Base-by-base conservation (phyloP, 2,113 vertebrate species). In the Myotis davidii region DNA sequence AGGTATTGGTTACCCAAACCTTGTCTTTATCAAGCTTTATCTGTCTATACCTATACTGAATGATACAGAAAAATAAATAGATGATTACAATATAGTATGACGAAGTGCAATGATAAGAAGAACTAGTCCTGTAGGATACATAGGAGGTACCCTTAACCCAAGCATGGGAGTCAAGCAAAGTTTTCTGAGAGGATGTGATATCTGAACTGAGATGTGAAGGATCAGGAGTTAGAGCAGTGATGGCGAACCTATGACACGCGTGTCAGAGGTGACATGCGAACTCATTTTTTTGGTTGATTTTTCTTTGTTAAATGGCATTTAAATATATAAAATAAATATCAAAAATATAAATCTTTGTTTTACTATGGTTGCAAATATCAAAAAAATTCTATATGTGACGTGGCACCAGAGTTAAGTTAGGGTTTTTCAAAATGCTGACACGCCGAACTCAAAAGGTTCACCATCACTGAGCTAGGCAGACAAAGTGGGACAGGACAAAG, bases 1-100 rank as follows among this genome's bases (percentile, higher is more conserved):
- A 65, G 20, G 5, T 83, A 78, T 4, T 61, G 39, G 65, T 65
- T 82, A 52, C 21, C 61, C 13, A 83, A 77, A 91, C 32, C 20
- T 95, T 89, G 42, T 77, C 37, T 64, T 88, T 85, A 65, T 52
- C 61, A 82, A 94, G 6, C 6, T 59, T 88, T 83, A 86, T 79
- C 16, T 85, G 3, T 73, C 13, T 85, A 23, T 37, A n/a, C 13
- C 61, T 82, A 13, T 42, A 72, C 45, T 76, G 59, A 6, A 14
- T 48, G 1, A 64, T 16, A 4, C 23, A 87, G 29, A 83, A 77
- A 67, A 85, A 50, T 25, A 77, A 88, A 45, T 27, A 78, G 25
- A n/a, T 34, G 54, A 56, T 90, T 87, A 81, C 45, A 37, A 50
- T 2, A 74, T 1, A 85, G 23, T 52, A 50, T 73, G 29, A 72